Evolutionary conservation across 2,113 vertebrate genomes (phyloP).

Genomic region (Psittacus erithacus): DNA sequence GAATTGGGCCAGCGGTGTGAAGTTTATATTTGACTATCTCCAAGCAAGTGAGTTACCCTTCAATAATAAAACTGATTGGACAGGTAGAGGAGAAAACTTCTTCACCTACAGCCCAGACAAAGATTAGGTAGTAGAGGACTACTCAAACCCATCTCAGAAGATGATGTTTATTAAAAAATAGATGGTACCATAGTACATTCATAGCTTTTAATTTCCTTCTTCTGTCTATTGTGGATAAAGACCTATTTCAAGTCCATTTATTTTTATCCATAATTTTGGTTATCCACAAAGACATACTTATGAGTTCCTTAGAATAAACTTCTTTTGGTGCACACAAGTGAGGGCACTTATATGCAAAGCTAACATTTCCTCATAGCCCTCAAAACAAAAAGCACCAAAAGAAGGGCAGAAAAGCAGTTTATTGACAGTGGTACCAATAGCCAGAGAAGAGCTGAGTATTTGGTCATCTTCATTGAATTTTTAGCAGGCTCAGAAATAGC

Average conservation of each 20-base stretch:
- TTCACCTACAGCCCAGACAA: background rate
- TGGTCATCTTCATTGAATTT: background rate
- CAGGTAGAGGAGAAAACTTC: background rate
- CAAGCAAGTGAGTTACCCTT: background rate
- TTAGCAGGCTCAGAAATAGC: background rate
- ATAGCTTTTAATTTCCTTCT: background rate
- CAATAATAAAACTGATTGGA: background rate
- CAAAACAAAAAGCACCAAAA: background rate
- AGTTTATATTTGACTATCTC: background rate
- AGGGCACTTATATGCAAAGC: background rate
- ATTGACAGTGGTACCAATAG: background rate
- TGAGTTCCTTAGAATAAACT: background rate
- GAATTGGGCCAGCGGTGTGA: conserved; percentile 7
- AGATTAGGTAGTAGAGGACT: background rate
- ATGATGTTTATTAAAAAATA: background rate
- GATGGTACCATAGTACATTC: background rate
- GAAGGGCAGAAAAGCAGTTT: background rate
- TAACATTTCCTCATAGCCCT: background rate
- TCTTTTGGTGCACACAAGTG: background rate
- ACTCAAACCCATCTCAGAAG: background rate
- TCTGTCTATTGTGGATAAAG: background rate
- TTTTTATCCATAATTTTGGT: background rate
- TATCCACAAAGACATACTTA: background rate
- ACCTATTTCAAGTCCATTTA: background rate
- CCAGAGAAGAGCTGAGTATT: background rate